A percentile compares a stretch with the other conserved stretches of the same genome.
phyloP scores from a whole-genome alignment of 1,140 invertebrate species.

The Anastrepha obliqua region DNA sequence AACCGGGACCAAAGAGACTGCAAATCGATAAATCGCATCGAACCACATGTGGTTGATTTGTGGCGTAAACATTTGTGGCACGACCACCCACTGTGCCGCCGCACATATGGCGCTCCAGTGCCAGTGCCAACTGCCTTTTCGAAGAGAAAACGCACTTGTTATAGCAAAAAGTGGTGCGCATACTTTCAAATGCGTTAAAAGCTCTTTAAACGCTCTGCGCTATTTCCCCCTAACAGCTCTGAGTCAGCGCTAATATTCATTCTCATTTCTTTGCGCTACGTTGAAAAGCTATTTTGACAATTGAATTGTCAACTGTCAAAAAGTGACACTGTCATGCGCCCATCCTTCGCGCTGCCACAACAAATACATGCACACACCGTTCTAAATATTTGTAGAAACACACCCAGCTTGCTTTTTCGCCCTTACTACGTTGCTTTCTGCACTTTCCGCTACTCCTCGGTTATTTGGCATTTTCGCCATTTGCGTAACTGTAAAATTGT shows the following conservation, averaged over 20 bases:
- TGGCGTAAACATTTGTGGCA: constrained; percentile 35
- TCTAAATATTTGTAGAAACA: background rate
- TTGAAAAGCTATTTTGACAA: constrained; percentile 74
- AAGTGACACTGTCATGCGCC: constrained; percentile 54
- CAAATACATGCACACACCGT: background rate
- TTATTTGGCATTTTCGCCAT: background rate
- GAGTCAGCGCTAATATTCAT: background rate
- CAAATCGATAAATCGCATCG: constrained; percentile 13
- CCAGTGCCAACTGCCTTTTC: constrained; percentile 14
- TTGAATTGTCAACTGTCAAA: constrained; percentile 70
- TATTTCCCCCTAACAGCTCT: background rate
- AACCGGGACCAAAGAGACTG: background rate
- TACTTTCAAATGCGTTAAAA: background rate
- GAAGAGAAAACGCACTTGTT: constrained; percentile 7
- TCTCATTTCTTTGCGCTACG: constrained; percentile 50
- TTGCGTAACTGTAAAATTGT: constrained; percentile 44
- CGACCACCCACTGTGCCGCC: constrained; percentile 39
- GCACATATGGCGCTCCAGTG: background rate
- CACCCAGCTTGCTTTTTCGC: background rate
- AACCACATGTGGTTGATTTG: constrained; percentile 44
- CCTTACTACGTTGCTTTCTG: background rate
- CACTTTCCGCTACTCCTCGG: background rate
- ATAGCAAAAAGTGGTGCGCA: background rate
- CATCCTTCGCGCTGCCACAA: constrained; percentile 21
- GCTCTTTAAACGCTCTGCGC: background rate